phyloP scores from a whole-genome alignment of 2,797 vertebrate genomes.

The Lemur catta region DNA sequence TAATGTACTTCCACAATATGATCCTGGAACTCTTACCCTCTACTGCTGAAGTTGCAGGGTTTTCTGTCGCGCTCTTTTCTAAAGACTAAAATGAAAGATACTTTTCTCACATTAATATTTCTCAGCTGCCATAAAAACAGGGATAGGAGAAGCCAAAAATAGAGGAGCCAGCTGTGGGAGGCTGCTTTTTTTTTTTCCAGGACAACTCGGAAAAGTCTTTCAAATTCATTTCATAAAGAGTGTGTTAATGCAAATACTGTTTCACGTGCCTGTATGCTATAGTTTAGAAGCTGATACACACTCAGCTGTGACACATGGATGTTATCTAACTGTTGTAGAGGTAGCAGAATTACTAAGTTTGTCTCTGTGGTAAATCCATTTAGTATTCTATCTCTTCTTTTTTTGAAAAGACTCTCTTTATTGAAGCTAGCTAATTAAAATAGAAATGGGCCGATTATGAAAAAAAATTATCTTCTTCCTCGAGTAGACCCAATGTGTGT shows the following conservation, averaged over 20 bases:
- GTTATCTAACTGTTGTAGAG: background rate
- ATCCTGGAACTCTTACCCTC: constrained; percentile 50
- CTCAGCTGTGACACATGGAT: background rate
- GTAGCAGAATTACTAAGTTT: background rate
- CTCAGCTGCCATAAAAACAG: constrained; percentile 76
- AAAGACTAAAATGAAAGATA: constrained; percentile 73
- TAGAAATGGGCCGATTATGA: background rate
- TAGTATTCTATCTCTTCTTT: background rate
- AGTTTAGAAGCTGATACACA: background rate
- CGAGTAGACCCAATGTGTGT: background rate
- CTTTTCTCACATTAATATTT: constrained; percentile 75
- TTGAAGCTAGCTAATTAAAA: constrained; percentile 47
- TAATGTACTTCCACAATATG: constrained; percentile 36
- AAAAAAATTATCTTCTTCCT: background rate
- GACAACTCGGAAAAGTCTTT: constrained; percentile 74
- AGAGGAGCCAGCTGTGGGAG: constrained; percentile 74
- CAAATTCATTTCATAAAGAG: constrained; percentile 67
- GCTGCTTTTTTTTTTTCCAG: constrained; percentile 59
- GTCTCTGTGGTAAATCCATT: background rate
- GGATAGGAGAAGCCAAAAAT: constrained; percentile 68
- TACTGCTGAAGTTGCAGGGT: constrained; percentile 50
- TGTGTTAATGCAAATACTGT: constrained; percentile 63
- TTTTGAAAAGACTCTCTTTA: constrained; percentile 31
- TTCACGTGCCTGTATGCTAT: background rate
- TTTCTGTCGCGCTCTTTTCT: constrained; percentile 63